Evolutionary conservation across 2,888 invertebrate species (phyloP).

Genomic region (Nebria brevicollis): DNA sequence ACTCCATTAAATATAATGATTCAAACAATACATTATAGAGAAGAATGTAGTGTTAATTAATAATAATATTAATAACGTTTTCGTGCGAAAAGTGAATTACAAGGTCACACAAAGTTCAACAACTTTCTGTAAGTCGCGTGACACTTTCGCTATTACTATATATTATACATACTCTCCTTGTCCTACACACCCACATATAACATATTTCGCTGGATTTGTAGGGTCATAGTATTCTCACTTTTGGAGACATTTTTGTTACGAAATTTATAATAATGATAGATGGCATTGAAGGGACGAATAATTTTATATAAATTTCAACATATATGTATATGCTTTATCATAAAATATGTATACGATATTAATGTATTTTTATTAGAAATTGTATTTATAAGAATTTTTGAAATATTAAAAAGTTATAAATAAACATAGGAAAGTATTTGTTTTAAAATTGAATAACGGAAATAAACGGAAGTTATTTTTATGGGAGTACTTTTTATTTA

Average conservation of each 20-base stretch:
- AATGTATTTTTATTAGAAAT: neutral
- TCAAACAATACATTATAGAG: neutral
- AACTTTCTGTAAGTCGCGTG: conserved; percentile 31
- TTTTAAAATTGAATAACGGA: neutral
- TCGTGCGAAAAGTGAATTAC: conserved; percentile 6
- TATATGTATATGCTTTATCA: neutral
- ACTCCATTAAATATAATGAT: neutral
- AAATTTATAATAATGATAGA: no score
- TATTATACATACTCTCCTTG: neutral
- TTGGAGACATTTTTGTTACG: neutral
- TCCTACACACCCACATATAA: neutral
- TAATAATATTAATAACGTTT: conserved; percentile 5
- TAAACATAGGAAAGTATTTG: neutral
- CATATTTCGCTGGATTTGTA: neutral
- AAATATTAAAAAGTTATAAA: neutral
- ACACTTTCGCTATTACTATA: conserved; percentile 39
- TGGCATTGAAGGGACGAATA: neutral
- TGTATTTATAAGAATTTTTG: neutral
- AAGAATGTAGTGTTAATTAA: neutral
- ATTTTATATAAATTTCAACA: neutral
- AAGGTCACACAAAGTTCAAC: conserved; percentile 40
- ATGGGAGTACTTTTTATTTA: neutral
- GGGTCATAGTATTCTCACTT: neutral
- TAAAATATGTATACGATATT: no score
- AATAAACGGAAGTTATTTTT: neutral